Conservation (phyloP, 2,888 invertebrate genomes). For the Aphodius granarius region DNA sequence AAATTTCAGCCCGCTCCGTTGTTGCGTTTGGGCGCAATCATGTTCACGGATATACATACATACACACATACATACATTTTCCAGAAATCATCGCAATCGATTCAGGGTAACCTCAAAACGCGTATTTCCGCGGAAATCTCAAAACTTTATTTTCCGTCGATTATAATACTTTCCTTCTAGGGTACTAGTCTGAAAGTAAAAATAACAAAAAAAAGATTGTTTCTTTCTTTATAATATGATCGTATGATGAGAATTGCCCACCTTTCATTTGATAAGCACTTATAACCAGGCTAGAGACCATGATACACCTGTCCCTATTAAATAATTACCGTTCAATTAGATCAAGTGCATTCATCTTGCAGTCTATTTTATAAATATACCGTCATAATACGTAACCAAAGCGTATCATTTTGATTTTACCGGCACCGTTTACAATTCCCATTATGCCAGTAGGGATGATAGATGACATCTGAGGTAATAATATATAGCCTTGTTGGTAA, state of each 20-base stretch:
- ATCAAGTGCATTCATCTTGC: not conserved
- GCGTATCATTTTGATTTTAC: not conserved
- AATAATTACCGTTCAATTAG: not conserved
- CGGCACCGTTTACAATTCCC: not conserved
- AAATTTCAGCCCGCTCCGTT: too few species aligned
- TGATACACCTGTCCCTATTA: not conserved
- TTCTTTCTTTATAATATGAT: too few species aligned
- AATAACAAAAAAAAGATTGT: too few species aligned
- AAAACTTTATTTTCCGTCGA: too few species aligned
- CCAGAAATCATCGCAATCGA: too few species aligned
- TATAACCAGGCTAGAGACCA: not conserved
- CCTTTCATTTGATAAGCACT: not conserved
- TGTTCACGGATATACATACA: too few species aligned
- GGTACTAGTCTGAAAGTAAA: too few species aligned
- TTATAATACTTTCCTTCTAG: too few species aligned
- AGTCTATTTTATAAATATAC: not conserved
- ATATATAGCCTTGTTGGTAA: not conserved
- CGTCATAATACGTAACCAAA: not conserved
- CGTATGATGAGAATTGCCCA: not conserved
- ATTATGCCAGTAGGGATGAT: conserved; percentile 4
- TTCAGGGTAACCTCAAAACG: too few species aligned
- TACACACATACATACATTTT: too few species aligned
- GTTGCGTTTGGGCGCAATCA: too few species aligned
- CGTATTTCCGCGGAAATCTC: too few species aligned
- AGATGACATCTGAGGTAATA: conserved; percentile 13